These are phyloP conservation scores for Himantopus leucocephalus DNA, from an alignment of 2,113 vertebrate species.

Conservation along the genomic window DNA sequence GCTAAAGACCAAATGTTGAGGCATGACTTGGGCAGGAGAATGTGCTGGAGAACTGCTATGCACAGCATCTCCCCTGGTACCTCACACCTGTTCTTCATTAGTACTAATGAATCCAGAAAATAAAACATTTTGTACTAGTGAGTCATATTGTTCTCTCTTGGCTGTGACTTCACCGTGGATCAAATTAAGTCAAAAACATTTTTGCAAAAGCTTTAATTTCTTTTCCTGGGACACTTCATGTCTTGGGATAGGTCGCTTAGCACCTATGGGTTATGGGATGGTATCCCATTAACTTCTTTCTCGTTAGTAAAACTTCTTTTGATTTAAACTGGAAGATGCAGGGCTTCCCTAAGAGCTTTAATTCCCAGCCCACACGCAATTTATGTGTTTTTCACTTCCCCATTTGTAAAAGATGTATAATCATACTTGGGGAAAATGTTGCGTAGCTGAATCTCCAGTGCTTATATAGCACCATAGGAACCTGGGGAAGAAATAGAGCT, in stretches of 20 bases:
- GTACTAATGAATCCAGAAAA: conserved; percentile 48
- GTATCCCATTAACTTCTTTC: neutral
- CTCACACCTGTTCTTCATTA: conserved; percentile 57
- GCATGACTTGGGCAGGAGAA: neutral
- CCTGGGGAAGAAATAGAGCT: neutral
- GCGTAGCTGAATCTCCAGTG: neutral
- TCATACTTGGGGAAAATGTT: neutral
- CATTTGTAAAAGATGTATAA: neutral
- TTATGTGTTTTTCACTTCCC: neutral
- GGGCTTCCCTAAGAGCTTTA: neutral
- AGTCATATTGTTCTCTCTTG: conserved; percentile 31
- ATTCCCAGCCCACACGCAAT: neutral
- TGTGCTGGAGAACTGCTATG: neutral
- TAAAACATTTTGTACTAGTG: conserved; percentile 36
- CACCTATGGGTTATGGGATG: neutral
- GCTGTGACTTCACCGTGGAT: neutral
- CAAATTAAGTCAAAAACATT: conserved; percentile 12
- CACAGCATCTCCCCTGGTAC: conserved; percentile 16
- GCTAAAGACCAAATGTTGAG: neutral
- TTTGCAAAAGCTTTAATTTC: conserved; percentile 9
- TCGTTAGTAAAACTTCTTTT: neutral
- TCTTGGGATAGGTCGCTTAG: neutral
- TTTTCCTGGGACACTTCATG: neutral
- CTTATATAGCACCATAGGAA: neutral
- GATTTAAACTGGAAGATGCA: neutral